Base-by-base conservation (phyloP, 1,140 invertebrate species). In the Prorops nasuta region DNA sequence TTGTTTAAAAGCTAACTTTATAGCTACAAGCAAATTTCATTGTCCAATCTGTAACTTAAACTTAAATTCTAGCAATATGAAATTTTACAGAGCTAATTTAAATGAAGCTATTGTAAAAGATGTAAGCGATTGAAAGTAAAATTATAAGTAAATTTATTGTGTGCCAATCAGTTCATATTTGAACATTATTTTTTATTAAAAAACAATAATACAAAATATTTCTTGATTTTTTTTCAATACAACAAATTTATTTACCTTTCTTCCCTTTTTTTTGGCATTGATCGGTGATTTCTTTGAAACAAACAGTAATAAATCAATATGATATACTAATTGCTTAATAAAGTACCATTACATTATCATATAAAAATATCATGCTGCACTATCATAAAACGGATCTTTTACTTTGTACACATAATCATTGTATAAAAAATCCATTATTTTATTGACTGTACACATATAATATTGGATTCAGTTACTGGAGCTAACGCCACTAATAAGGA, bases 281-380 rank as follows among this genome's bases (percentile, higher is more conserved):
- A 55, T 58, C 39, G 49, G 42, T 46, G 28, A 46, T 57, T 53
- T 55, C 57, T 49, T 57, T 46, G 45, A 60, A 67, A 64, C 42
- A 59, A 65, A 67, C 54, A 60, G 55, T 54, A 60, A 41, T 58
- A 37, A 56, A 63, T 54, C 47, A 50, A 58, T 60, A 56, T 42
- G 57, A 56, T 61, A 62, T 58, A 60, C 44, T 59, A 39, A 52
- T 54, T 61, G 44, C 48, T 64, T 63, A 63, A 63, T 42, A 57
- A 58, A 66, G 64, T 62, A 53, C 53, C n/a, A n/a, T 44, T 48
- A 36, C 18, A 58, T 58, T 54, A 61, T 58, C 39, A 60, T 69
- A 64, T 65, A 72, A 71, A 75, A 76, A 73, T 73, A 72, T 70
- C 69, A 69, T 67, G 65, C 64, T 64, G 63, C 58, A 65, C 58